Base-by-base conservation (phyloP, 2,113 vertebrate species). In the Hystrix brachyura region DNA sequence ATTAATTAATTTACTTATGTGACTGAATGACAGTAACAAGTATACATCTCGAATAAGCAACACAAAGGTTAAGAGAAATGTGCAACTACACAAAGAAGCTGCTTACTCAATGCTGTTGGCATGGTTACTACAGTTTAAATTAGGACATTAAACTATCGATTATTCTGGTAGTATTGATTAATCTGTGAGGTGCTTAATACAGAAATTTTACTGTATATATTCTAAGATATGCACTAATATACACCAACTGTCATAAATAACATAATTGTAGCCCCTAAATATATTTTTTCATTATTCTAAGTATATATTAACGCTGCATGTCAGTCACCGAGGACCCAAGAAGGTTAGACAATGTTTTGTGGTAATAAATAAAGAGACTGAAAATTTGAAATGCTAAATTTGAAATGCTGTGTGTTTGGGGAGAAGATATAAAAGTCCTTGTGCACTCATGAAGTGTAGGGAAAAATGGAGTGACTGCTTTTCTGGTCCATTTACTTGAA, bases 1-100 rank as follows among this genome's bases (percentile, higher is more conserved):
- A 93, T 82, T 88, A 57, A 17, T 72, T 72, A 79, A 71, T 82
- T 96, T 80, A 89, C 76, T 81, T 87, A 60, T 34, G 53, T 67
- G 74, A 76, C 38, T 46, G 79, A 86, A 90, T 94, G 91, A 55
- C 18, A 87, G 74, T 48, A 83, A 6, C n/a, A 84, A 87, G 12
- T 64, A 29, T 29, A 57, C 51, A 79, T 83, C 38, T 94, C 55
- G 85, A 91, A 88, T 85, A 62, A 74, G 32, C 38, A 88, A 92
- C n/a, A 94, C 55, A 60, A 91, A n/a, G 6, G 23, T 34, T 72
- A 29, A 82, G 19, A 88, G 53, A 82, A 88, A 91, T n/a, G 5
- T 46, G 14, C 55, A 92, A 53, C 21, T 81, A 29, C 51, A 34
- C 11, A 71, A 88, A 92, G 19, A 65, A 92, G 6, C 15, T 94